Evolutionary conservation across 2,113 vertebrate genomes (phyloP), one percentile per base, ranked within the genome.

Genomic region (Datnioides undecimradiatus): DNA sequence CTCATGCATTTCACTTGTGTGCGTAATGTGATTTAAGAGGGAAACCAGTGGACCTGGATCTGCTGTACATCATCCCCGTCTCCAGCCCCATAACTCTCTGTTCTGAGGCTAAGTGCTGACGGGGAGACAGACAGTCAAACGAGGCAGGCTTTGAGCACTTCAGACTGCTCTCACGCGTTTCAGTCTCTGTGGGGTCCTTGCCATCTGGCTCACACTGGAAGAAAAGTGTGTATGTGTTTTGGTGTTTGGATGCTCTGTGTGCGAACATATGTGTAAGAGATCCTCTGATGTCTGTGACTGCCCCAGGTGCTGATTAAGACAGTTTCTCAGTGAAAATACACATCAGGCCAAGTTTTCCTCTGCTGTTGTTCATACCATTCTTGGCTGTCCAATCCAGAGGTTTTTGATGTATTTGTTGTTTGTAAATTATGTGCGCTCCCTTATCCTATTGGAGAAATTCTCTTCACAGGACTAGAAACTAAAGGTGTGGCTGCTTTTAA

Each of bases 291-390:
- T 85, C 46, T n/a, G 59, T 38, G 75, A 14, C 57, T 25, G 85
- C 85, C 73, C 45, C 65, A 79, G 88, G 86, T 86, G 82, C 80
- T 84, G 87, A 89, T 93, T 86, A 88, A 86, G 82, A 70, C 66
- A 27, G 63, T 86, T 85, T 83, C 68, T 78, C 64, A 11, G 67
- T 64, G 73, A 66, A 84, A 78, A 87, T 45, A 43, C 60, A 71
- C 73, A 80, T 84, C 63, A 84, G 70, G 34, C 34, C 46, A 45
- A 82, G 54, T 60, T 49, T 31, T 55, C 17, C 40, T 66, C 27
- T 33, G 29, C 65, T 34, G 52, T 40, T 43, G 40, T 72, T 83
- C 41, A 19, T 55, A 5, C 4, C 29, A n/a, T 65, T 66, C 51
- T 59, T 43, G 31, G 58, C 36, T 25, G 8, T 33, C 2, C 2